A percentile compares a stretch with the other conserved stretches of the same genome.
phyloP scores from a whole-genome alignment of 2,797 vertebrate species.

The Anabas testudineus region DNA sequence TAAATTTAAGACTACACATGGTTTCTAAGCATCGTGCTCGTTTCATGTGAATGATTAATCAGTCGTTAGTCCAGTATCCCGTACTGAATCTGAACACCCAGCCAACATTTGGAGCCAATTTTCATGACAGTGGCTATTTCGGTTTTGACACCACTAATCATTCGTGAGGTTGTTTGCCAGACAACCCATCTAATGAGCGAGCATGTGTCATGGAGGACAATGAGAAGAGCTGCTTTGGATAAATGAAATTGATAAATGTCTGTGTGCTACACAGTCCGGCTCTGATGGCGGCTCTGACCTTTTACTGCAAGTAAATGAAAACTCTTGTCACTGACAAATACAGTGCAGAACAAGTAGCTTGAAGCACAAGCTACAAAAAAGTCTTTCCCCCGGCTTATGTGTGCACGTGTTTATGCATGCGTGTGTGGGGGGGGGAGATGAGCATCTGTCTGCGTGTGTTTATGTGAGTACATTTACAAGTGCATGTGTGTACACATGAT shows the following conservation, averaged over 20 bases:
- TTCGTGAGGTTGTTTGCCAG: constrained; percentile 30
- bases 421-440: background rate
- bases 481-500: constrained; percentile 12
- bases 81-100: constrained; percentile 1
- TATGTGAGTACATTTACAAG: constrained; percentile 6
- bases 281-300: constrained; percentile 65
- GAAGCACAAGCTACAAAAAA: constrained; percentile 27
- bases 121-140: constrained; percentile 33
- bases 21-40: background rate
- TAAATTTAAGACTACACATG: background rate
- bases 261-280: constrained; percentile 2
- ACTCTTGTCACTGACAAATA: constrained; percentile 49
- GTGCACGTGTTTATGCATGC: constrained; percentile 5
- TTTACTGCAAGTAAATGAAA: constrained; percentile 62
- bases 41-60: constrained; percentile 32
- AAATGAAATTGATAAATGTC: constrained; percentile 25
- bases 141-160: constrained; percentile 39
- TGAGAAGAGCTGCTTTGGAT: constrained; percentile 15
- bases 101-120: constrained; percentile 33
- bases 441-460: constrained; percentile 35
- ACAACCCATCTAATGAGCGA: constrained; percentile 22
- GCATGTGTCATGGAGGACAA: constrained; percentile 32
- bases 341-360: constrained; percentile 34
- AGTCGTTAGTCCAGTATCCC: constrained; percentile 28
- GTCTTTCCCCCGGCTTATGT: constrained; percentile 19